Conservation (phyloP, 2,888 invertebrate genomes). For the Pristionchus arcanus region DNA sequence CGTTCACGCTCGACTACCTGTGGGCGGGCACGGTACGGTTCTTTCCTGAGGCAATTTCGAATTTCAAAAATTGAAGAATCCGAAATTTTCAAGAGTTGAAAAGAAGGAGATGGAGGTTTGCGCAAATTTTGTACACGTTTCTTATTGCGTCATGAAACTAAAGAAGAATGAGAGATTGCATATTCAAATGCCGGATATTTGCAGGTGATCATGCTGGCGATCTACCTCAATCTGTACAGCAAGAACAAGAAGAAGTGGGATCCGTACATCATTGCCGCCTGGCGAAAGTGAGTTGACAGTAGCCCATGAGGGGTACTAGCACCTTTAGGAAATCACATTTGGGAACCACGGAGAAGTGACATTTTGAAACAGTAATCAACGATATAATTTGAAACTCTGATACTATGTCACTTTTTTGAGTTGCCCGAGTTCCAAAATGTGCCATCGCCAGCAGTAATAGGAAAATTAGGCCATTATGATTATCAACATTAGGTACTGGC, state of each 20-base stretch:
- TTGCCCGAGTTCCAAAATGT: no score
- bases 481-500: no score
- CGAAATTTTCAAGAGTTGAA: no score
- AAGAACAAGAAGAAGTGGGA: conserved; percentile 69
- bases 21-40: conserved; percentile 87
- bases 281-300: conserved; percentile 27
- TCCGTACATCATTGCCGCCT: conserved; percentile 31
- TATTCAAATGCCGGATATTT: not conserved
- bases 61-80: not conserved
- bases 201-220: conserved; percentile 89
- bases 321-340: no score
- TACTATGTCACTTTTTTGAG: no score
- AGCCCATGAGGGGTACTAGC: not conserved
- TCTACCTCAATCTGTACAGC: conserved; percentile 93
- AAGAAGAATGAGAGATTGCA: not conserved
- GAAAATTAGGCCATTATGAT: not conserved
- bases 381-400: no score
- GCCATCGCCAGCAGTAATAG: not conserved
- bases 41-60: not conserved
- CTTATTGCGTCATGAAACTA: no score
- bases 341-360: no score
- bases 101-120: no score
- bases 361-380: no score
- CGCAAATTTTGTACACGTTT: no score
- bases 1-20: conserved; percentile 92